Percentiles rank a stretch among this genome's conserved stretches.
Conservation (phyloP, 1,140 invertebrate species). For the Gonatopus flavifemur region DNA sequence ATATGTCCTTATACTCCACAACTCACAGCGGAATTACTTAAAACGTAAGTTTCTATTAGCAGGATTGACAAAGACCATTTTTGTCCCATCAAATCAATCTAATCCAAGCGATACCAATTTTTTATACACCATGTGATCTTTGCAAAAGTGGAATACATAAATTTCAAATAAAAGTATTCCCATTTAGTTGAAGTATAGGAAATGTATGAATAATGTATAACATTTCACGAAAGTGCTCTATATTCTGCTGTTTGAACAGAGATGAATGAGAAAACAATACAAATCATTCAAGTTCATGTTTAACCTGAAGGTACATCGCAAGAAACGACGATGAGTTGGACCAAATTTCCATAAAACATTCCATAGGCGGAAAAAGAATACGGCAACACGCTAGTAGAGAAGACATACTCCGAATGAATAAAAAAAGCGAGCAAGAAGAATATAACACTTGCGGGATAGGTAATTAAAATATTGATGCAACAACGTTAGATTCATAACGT, state of each 20-base stretch:
- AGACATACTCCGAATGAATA: constrained; percentile 72
- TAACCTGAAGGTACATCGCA: constrained; percentile 55
- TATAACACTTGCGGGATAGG: constrained; percentile 73
- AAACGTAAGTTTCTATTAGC: constrained; percentile 52
- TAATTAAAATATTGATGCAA: constrained; percentile 39
- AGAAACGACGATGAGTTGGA: constrained; percentile 77
- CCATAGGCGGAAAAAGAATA: constrained; percentile 69
- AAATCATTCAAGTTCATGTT: constrained; percentile 18
- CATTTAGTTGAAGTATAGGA: no score
- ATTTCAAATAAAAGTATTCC: no score
- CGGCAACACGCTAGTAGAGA: constrained; percentile 75
- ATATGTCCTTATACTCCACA: constrained; percentile 60
- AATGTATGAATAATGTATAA: no score
- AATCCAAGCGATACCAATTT: constrained; percentile 5
- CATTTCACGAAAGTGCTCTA: no score
- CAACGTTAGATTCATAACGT: constrained; percentile 5
- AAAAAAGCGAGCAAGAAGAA: constrained; percentile 69
- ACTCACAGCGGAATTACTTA: constrained; percentile 63
- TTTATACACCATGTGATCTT: constrained; percentile 5
- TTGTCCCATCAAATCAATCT: background rate
- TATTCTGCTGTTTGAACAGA: no score
- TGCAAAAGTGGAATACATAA: no score
- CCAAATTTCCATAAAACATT: constrained; percentile 74
- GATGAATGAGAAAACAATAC: no score
- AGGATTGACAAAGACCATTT: background rate